Evolutionary conservation across 2,797 vertebrate genomes (phyloP).

Genomic region (Gephyroberyx darwinii): DNA sequence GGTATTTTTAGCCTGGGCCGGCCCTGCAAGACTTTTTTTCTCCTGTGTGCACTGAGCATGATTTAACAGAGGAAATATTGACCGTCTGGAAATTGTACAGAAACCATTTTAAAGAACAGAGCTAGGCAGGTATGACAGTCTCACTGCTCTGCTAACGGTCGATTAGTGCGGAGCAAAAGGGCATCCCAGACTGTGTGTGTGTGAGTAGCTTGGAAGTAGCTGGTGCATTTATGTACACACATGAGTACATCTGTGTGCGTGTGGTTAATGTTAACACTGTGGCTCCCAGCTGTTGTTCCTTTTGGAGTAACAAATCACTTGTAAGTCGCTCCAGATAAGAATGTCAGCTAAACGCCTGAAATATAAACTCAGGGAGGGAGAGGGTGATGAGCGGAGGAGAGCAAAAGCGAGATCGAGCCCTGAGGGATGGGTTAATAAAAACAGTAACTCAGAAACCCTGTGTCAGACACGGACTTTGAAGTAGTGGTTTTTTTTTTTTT

Average conservation of each 20-base stretch:
- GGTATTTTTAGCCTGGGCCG: slow-evolving; percentile 63
- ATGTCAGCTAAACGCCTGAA: slow-evolving; percentile 4
- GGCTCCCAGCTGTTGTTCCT: slow-evolving; percentile 29
- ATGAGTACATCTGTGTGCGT: slow-evolving; percentile 11
- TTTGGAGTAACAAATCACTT: slow-evolving; percentile 24
- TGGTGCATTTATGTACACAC: no score
- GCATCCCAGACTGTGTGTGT: slow-evolving; percentile 18
- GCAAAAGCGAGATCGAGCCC: slow-evolving; percentile 2
- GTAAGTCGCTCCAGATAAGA: slow-evolving; percentile 17
- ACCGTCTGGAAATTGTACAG: slow-evolving; percentile 72
- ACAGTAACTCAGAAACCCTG: slow-evolving; percentile 11
- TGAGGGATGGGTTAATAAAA: slow-evolving; percentile 25
- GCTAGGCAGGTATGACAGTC: slow-evolving; percentile 41
- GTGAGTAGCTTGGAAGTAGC: not conserved
- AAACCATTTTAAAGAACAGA: slow-evolving; percentile 49
- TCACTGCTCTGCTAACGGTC: slow-evolving; percentile 44
- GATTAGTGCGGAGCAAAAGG: slow-evolving; percentile 38
- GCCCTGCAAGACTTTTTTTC: slow-evolving; percentile 26
- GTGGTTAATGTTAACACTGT: slow-evolving; percentile 28
- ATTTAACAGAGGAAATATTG: slow-evolving; percentile 70
- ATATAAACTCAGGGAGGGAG: slow-evolving; percentile 10
- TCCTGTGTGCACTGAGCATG: slow-evolving; percentile 37
- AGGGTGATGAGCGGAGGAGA: slow-evolving; percentile 8
- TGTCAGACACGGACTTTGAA: slow-evolving; percentile 34
- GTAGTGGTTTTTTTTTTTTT: not conserved